Conservation (phyloP, 2,113 vertebrate species). For the Heterotilapia buettikoferi region DNA sequence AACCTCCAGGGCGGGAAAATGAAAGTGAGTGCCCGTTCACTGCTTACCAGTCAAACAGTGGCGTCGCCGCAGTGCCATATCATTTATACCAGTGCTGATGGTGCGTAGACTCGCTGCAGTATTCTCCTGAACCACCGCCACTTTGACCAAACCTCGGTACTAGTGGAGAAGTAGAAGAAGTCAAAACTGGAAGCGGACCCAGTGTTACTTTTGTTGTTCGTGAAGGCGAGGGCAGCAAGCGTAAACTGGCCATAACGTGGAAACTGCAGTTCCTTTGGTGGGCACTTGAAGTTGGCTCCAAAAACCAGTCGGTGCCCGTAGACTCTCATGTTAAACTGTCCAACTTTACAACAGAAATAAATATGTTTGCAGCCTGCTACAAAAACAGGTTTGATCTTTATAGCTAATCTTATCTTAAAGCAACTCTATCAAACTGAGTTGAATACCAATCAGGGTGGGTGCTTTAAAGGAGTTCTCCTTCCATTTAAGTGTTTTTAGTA, state of each 20-base stretch:
- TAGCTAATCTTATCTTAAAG: neutral
- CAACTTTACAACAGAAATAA: neutral
- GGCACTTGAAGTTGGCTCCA: neutral
- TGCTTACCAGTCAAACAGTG: neutral
- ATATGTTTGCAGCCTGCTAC: neutral
- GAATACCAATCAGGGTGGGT: neutral
- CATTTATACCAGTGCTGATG: neutral
- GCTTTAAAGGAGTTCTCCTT: neutral
- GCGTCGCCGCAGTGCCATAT: neutral
- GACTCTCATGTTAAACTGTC: neutral
- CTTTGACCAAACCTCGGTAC: neutral
- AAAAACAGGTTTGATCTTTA: neutral
- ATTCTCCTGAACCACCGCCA: neutral
- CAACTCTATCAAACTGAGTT: neutral
- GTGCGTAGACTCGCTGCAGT: neutral
- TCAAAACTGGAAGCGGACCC: neutral
- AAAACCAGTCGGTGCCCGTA: neutral
- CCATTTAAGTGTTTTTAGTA: neutral
- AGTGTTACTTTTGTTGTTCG: neutral
- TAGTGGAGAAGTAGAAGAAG: neutral
- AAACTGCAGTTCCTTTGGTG: neutral
- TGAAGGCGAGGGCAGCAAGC: neutral
- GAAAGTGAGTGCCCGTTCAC: neutral
- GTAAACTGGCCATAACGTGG: neutral
- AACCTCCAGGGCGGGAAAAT: neutral